These are phyloP conservation scores for Chaetodon trifasciatus DNA, from an alignment of 2,797 vertebrate species.

Conservation along the genomic window DNA sequence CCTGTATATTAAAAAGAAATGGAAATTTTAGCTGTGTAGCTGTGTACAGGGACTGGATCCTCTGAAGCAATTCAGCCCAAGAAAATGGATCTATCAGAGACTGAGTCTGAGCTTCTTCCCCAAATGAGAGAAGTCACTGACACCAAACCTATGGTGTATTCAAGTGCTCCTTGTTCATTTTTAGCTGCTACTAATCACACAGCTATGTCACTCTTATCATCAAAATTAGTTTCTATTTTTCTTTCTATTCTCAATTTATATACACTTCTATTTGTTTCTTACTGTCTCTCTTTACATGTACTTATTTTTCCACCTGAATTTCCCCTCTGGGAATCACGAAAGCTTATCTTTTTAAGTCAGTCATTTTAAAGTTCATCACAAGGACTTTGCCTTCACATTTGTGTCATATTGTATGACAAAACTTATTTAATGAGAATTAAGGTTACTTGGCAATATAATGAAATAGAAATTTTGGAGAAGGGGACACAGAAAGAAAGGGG, in stretches of 20 bases:
- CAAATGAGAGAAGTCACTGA: neutral
- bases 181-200: too few species aligned
- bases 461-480: neutral
- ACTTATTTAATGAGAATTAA: neutral
- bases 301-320: too few species aligned
- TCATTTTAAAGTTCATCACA: neutral
- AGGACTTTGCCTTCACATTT: neutral
- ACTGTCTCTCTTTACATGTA: neutral
- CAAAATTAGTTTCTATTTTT: too few species aligned
- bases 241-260: neutral
- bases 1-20: slow-evolving; percentile 4
- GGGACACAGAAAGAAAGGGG: neutral
- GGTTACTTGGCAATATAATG: slow-evolving; percentile 5
- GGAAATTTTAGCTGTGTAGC: neutral
- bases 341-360: too few species aligned
- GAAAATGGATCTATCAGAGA: neutral
- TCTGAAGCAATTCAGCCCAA: neutral
- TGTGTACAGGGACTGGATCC: slow-evolving; percentile 12
- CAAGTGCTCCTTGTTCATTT: neutral
- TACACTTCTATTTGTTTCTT: neutral
- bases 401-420: neutral
- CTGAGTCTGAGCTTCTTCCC: neutral
- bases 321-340: too few species aligned
- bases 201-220: too few species aligned
- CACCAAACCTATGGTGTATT: neutral